phyloP scores from a whole-genome alignment of 2,888 invertebrate species.

The Crocallis elinguaria region DNA sequence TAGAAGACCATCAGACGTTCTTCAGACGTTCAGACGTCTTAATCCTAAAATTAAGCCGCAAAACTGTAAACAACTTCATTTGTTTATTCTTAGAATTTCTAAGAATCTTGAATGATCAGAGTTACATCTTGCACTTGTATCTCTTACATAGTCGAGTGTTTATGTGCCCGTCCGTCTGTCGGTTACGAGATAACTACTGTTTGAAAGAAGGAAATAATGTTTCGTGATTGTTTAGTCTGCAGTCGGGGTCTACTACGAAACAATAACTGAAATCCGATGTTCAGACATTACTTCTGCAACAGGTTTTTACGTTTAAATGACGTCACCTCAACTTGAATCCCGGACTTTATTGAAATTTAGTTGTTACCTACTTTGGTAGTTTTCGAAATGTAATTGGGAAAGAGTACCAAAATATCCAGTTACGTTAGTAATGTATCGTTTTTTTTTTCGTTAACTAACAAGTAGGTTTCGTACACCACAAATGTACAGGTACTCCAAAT shows the following conservation, averaged over 20 bases:
- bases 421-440: too few relatives aligned
- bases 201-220: constrained; percentile 41
- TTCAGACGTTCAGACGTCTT: too few relatives aligned
- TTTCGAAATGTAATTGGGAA: too few relatives aligned
- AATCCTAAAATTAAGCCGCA: constrained; percentile 2
- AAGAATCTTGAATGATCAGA: constrained; percentile 14
- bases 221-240: constrained; percentile 46
- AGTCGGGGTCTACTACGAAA: constrained; percentile 11
- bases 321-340: too few relatives aligned
- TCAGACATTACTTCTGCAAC: background rate
- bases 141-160: constrained; percentile 34
- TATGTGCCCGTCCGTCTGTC: constrained; percentile 42
- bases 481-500: too few relatives aligned
- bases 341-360: constrained; percentile 7
- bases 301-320: background rate
- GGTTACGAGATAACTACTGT: constrained; percentile 24
- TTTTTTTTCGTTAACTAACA: too few relatives aligned
- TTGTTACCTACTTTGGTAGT: too few relatives aligned
- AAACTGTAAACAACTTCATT: constrained; percentile 9
- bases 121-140: constrained; percentile 25
- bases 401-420: too few relatives aligned
- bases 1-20: too few relatives aligned
- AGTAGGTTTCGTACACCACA: too few relatives aligned
- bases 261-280: background rate
- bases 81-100: constrained; percentile 9